These are phyloP conservation scores for Syngnathus acus DNA, from an alignment of 2,797 vertebrate genomes.

Conservation along the genomic window DNA sequence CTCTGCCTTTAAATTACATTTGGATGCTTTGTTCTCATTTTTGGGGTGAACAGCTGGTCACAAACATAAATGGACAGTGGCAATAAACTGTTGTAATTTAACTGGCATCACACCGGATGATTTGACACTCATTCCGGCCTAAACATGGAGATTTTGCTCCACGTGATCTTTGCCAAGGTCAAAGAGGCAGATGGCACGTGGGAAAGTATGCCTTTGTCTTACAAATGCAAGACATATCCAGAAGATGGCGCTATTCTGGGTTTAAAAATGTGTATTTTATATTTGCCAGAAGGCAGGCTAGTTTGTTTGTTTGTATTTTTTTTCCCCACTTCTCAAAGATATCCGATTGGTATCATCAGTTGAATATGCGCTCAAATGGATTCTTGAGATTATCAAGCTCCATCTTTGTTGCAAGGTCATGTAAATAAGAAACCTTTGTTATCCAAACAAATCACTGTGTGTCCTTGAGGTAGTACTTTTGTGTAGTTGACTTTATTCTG, in stretches of 20 bases:
- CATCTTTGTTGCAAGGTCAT: neutral
- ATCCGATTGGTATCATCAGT: neutral
- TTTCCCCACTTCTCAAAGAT: neutral
- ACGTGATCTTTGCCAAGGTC: constrained; percentile 33
- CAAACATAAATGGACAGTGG: neutral
- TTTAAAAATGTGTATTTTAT: neutral
- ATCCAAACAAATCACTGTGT: constrained; percentile 2
- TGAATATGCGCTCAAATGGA: neutral
- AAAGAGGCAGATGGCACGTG: constrained; percentile 29
- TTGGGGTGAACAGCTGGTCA: neutral
- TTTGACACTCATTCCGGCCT: neutral
- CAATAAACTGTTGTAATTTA: neutral
- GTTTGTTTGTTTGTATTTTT: too few relatives aligned
- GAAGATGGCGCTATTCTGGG: neutral
- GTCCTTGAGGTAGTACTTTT: constrained; percentile 8
- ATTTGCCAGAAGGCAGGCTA: too few relatives aligned
- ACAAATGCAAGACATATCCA: neutral
- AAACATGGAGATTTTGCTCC: neutral
- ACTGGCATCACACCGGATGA: neutral
- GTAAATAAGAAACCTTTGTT: neutral
- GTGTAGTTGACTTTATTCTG: constrained; percentile 17
- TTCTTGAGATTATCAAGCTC: neutral
- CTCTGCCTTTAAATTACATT: neutral
- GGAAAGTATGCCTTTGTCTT: constrained; percentile 3
- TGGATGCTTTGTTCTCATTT: neutral